Percentiles rank a stretch among this genome's conserved stretches.
These are phyloP conservation scores for Chloroclysta siterata DNA, from an alignment of 2,888 invertebrate genomes.

Conservation along the genomic window DNA sequence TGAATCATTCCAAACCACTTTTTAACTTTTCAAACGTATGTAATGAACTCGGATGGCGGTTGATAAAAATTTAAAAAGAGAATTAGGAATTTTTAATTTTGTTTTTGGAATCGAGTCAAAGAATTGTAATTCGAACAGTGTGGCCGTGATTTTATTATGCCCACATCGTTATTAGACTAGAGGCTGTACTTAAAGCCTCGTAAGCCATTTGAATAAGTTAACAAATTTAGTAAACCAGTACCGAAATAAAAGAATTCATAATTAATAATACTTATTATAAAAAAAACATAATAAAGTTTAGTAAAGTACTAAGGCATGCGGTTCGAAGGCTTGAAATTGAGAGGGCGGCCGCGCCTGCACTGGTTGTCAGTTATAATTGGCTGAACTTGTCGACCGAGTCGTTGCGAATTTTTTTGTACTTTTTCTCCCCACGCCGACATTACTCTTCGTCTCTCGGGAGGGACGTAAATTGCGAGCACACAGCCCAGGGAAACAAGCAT, in stretches of 20 bases:
- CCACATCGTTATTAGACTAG: background rate
- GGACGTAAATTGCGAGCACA: slow-evolving; percentile 80
- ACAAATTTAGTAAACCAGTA: no score
- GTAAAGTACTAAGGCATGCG: slow-evolving; percentile 37
- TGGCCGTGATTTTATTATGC: background rate
- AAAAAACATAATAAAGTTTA: slow-evolving; percentile 3
- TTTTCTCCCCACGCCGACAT: slow-evolving; percentile 75
- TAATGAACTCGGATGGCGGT: slow-evolving; percentile 75
- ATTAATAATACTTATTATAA: no score
- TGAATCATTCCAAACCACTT: slow-evolving; percentile 81
- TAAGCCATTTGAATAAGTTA: no score
- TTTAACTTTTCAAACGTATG: slow-evolving; percentile 78
- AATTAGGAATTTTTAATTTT: slow-evolving; percentile 42
- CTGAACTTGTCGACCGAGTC: slow-evolving; percentile 81
- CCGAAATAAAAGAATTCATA: no score
- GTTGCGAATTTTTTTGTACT: slow-evolving; percentile 72
- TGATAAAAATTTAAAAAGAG: slow-evolving; percentile 68
- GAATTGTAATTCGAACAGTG: slow-evolving; percentile 19
- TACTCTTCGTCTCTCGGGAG: slow-evolving; percentile 83
- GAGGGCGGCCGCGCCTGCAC: slow-evolving; percentile 72
- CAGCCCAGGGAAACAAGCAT: slow-evolving; percentile 74
- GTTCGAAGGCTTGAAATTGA: slow-evolving; percentile 71
- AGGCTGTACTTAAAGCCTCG: no score
- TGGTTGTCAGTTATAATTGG: slow-evolving; percentile 85
- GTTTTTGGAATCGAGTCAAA: slow-evolving; percentile 33